These are phyloP conservation scores for Myrmecophaga tridactyla DNA, from an alignment of 2,113 vertebrate species.

Conservation along the genomic window DNA sequence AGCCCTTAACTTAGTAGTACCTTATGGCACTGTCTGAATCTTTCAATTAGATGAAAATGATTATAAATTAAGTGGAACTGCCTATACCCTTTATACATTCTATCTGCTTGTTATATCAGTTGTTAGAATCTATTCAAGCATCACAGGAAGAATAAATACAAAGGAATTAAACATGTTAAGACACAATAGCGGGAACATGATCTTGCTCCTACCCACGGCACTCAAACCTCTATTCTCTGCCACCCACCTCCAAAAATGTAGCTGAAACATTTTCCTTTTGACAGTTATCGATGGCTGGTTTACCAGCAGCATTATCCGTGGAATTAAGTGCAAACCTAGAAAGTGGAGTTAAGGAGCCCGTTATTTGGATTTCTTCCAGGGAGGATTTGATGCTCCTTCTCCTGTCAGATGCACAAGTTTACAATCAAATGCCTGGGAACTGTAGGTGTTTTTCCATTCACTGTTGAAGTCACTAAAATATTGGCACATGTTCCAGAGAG, in stretches of 20 bases:
- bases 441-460: background rate
- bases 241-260: background rate
- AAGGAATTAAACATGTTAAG: background rate
- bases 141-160: background rate
- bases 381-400: background rate
- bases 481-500: background rate
- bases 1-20: slow-evolving; percentile 38
- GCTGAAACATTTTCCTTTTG: background rate
- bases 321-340: background rate
- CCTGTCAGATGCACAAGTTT: background rate
- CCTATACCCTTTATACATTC: background rate
- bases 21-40: slow-evolving; percentile 12
- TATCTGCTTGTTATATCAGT: background rate
- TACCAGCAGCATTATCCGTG: background rate
- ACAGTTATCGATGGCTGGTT: background rate
- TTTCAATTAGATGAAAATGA: slow-evolving; percentile 43
- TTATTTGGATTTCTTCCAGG: background rate
- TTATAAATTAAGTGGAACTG: slow-evolving; percentile 45
- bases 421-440: background rate
- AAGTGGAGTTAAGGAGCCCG: background rate
- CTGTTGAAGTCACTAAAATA: background rate
- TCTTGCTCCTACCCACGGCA: background rate
- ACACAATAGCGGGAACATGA: background rate
- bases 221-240: background rate
- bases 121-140: background rate